Conservation (phyloP, 2,113 vertebrate species). For the Malurus elegans region DNA sequence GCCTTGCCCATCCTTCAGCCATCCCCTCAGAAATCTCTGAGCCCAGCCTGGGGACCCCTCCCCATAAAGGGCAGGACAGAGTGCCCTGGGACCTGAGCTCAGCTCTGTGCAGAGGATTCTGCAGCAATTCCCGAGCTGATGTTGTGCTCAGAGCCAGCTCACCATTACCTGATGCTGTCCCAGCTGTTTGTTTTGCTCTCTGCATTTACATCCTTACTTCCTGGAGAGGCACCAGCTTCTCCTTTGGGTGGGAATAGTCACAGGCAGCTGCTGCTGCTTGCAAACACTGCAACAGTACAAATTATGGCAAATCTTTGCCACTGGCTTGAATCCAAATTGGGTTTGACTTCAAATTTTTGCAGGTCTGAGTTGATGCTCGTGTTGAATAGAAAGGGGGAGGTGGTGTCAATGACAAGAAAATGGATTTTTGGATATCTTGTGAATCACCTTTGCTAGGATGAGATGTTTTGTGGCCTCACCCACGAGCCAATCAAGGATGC, state of each 20-base stretch:
- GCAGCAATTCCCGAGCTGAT: background rate
- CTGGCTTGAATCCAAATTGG: background rate
- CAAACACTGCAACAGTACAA: background rate
- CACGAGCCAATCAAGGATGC: background rate
- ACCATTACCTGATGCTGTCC: background rate
- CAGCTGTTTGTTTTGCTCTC: background rate
- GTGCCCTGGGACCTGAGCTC: background rate
- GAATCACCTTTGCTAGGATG: background rate
- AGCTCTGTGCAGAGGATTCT: background rate
- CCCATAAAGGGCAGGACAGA: accelerated
- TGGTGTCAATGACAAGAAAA: background rate
- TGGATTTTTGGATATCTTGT: background rate
- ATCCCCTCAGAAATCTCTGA: background rate
- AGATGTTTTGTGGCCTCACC: background rate
- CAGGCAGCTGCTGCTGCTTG: background rate
- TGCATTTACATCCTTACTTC: background rate
- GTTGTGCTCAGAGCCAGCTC: background rate
- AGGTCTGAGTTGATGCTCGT: background rate
- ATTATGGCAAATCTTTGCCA: background rate
- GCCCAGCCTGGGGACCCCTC: background rate
- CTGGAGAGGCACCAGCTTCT: background rate
- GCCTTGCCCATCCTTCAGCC: background rate
- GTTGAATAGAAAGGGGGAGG: background rate
- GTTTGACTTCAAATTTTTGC: background rate
- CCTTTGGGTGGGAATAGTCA: background rate